Percentiles rank a stretch among this genome's conserved stretches.
These are phyloP conservation scores for Callitettix versicolor DNA, from an alignment of 1,140 invertebrate genomes.

Conservation along the genomic window DNA sequence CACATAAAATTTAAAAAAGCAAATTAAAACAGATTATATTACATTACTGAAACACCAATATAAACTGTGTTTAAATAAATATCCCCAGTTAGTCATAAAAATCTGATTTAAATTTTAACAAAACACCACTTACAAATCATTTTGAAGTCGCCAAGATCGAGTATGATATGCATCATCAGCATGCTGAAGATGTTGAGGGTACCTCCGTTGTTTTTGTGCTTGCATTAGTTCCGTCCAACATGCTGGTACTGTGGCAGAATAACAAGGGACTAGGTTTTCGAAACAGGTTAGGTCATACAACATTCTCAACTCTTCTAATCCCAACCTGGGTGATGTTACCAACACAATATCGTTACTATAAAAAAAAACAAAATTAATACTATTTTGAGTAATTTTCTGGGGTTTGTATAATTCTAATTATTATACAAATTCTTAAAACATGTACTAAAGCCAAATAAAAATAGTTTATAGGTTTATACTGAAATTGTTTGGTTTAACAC, in stretches of 20 bases:
- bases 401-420: neutral
- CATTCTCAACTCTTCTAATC: conserved; percentile 26
- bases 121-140: conserved; percentile 57
- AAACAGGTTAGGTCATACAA: conserved; percentile 54
- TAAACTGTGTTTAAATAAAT: no score
- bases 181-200: conserved; percentile 64
- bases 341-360: conserved; percentile 34
- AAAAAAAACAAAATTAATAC: conserved; percentile 3
- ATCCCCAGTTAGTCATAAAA: no score
- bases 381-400: neutral
- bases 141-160: conserved; percentile 75
- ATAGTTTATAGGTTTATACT: no score
- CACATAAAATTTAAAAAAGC: no score
- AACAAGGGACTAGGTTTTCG: conserved; percentile 46
- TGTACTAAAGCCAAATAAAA: no score
- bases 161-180: conserved; percentile 69
- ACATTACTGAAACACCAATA: no score
- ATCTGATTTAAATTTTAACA: no score
- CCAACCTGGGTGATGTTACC: conserved; percentile 43
- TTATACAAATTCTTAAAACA: no score
- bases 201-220: conserved; percentile 71
- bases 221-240: conserved; percentile 89
- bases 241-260: conserved; percentile 78
- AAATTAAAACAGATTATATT: no score
- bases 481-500: no score